Conservation (phyloP, 2,113 vertebrate species). For the Scopus umbretta region DNA sequence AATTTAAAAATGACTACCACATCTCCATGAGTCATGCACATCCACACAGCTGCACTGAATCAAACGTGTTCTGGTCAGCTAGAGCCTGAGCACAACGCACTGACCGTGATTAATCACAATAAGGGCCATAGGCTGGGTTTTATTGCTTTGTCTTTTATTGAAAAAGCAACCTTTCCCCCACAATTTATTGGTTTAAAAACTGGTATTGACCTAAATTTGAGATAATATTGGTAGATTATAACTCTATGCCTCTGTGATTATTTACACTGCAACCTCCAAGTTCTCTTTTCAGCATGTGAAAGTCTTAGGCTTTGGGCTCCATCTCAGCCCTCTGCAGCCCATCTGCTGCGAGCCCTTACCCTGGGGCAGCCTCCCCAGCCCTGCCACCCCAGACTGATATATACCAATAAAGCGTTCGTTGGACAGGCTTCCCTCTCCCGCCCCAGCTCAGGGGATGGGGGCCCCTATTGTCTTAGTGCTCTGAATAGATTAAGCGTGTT, state of each 20-base stretch:
- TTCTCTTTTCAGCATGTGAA: background rate
- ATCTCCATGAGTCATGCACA: background rate
- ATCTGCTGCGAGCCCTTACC: fast-evolving
- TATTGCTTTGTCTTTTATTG: slow-evolving; percentile 20
- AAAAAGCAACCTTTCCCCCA: background rate
- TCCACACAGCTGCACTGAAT: background rate
- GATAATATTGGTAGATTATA: background rate
- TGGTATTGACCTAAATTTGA: slow-evolving; percentile 12
- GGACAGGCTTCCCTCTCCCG: background rate
- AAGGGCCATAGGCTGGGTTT: background rate
- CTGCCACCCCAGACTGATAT: fast-evolving
- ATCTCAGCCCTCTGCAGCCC: background rate
- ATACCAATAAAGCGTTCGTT: fast-evolving
- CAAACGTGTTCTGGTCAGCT: background rate
- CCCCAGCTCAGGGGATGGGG: background rate
- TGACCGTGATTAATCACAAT: background rate
- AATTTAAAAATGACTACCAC: background rate
- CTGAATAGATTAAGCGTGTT: fast-evolving
- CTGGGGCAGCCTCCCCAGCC: background rate
- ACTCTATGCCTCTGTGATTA: background rate
- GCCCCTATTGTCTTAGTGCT: background rate
- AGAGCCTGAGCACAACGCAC: background rate
- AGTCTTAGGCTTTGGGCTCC: fast-evolving
- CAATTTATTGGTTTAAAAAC: slow-evolving; percentile 8
- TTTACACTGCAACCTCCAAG: background rate